Percentiles rank a stretch among this genome's conserved stretches.
Conservation (phyloP, 2,797 vertebrate genomes). For the Galagoides demidoff region DNA sequence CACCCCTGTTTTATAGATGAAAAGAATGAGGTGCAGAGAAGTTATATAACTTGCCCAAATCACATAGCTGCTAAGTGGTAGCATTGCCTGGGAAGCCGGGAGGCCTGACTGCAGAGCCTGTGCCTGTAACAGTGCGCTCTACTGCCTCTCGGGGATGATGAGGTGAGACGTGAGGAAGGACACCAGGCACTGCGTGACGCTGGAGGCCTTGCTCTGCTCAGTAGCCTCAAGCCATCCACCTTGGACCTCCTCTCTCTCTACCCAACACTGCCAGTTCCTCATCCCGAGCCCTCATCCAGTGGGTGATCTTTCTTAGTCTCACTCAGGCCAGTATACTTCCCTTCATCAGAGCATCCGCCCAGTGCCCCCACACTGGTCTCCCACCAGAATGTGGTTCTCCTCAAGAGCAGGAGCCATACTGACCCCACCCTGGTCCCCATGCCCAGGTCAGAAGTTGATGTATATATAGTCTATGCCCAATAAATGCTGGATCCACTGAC, state of each 20-base stretch:
- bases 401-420: not conserved
- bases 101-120: not conserved
- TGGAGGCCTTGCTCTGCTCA: not conserved
- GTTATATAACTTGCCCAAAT: not conserved
- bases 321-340: not conserved
- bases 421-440: not conserved
- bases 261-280: not conserved
- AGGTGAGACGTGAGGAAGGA: not conserved
- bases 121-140: rapidly evolving
- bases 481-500: not conserved
- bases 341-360: not conserved
- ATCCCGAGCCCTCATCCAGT: not conserved
- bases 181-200: not conserved
- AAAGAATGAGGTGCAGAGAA: not conserved
- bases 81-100: not conserved
- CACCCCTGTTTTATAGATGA: not conserved
- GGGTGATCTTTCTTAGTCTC: not conserved
- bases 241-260: not conserved
- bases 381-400: not conserved
- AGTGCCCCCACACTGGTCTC: not conserved
- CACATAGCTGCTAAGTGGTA: not conserved
- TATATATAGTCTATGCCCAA: rapidly evolving
- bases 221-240: not conserved
- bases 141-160: not conserved
- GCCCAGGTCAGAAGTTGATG: not conserved